A percentile compares a stretch with the other conserved stretches of the same genome.
phyloP scores from a whole-genome alignment of 2,797 vertebrate genomes.

The Rachycentron canadum region DNA sequence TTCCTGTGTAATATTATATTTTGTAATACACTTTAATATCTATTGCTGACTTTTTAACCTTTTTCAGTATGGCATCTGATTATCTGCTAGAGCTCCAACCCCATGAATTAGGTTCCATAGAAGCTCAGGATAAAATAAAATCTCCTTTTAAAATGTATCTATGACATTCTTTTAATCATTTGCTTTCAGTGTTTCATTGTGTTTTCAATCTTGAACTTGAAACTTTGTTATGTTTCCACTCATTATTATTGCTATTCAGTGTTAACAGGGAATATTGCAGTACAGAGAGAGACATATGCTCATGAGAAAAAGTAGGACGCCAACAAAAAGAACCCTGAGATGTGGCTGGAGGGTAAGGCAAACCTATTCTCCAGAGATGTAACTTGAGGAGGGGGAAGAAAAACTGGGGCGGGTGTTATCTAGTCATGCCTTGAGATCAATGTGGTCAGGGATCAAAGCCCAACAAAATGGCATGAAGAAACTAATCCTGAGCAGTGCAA shows the following conservation, averaged over 20 bases:
- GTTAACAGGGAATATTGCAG: conserved; percentile 9
- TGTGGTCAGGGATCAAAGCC: conserved; percentile 81
- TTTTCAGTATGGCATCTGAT: conserved; percentile 6
- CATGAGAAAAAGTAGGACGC: conserved; percentile 59
- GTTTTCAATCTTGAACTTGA: conserved; percentile 11
- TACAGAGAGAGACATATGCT: conserved; percentile 48
- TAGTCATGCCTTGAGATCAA: conserved; percentile 75
- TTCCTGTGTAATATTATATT: not conserved
- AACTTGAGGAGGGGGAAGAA: conserved; percentile 64
- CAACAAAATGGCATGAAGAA: conserved; percentile 75
- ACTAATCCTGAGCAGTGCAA: conserved; percentile 70
- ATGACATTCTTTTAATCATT: conserved; percentile 2
- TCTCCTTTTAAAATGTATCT: not conserved
- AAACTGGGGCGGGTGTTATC: conserved; percentile 75
- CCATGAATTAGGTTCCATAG: not conserved
- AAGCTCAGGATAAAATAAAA: not conserved
- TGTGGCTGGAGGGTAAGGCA: conserved; percentile 65
- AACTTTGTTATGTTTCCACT: conserved; percentile 10
- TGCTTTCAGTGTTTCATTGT: not conserved
- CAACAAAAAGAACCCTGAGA: conserved; percentile 65
- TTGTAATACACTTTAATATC: conserved; percentile 11
- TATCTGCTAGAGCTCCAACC: not conserved
- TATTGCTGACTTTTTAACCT: conserved; percentile 4
- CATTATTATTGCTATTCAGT: conserved; percentile 17
- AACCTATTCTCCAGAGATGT: conserved; percentile 65